These are phyloP conservation scores for Pantherophis vulpinus DNA, from an alignment of 2,797 vertebrate genomes.

Conservation along the genomic window DNA sequence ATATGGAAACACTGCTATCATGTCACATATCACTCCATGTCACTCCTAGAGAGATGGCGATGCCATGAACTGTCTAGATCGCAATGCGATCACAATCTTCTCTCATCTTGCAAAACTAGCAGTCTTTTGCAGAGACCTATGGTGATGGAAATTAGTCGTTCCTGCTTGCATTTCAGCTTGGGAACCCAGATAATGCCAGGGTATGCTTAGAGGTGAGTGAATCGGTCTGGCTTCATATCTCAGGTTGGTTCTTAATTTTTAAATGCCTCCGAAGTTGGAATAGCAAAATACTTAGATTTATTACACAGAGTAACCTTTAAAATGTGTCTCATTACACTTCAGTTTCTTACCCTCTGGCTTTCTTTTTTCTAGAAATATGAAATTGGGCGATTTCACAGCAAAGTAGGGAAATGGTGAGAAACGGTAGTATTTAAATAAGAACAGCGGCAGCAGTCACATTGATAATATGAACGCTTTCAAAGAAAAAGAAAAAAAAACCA, in stretches of 20 bases:
- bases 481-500: not conserved
- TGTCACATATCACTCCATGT: not conserved
- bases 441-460: not conserved
- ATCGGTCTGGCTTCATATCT: constrained; percentile 57
- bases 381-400: constrained; percentile 52
- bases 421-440: constrained; percentile 47
- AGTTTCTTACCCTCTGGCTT: constrained; percentile 63
- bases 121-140: not conserved
- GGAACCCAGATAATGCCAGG: constrained; percentile 31
- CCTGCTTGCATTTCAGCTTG: constrained; percentile 36
- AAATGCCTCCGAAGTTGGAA: constrained; percentile 66
- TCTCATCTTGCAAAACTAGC: not conserved
- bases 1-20: not conserved
- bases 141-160: not conserved
- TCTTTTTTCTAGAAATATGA: constrained; percentile 31
- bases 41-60: not conserved
- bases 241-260: constrained; percentile 57
- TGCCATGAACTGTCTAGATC: not conserved
- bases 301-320: constrained; percentile 66
- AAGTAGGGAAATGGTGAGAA: constrained; percentile 63
- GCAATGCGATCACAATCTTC: not conserved
- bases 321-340: constrained; percentile 67
- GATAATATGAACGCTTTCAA: constrained; percentile 24
- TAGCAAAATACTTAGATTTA: constrained; percentile 61
- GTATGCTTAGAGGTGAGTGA: constrained; percentile 44